Conservation (phyloP, 2,888 invertebrate species). For the Diaprepes abbreviatus region DNA sequence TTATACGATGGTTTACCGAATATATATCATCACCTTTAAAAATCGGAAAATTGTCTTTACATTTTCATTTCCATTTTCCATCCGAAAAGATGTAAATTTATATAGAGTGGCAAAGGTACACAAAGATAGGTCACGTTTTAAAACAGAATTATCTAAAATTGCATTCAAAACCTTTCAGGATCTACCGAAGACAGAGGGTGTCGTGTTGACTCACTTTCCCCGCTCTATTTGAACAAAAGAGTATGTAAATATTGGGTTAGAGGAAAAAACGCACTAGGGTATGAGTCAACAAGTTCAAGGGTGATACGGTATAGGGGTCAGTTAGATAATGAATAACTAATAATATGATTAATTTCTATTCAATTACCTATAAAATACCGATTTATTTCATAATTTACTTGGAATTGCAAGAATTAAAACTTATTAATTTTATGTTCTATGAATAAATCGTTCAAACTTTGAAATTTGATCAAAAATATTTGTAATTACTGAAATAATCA, state of each 20-base stretch:
- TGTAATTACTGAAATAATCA: too few relatives aligned
- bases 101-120: background rate
- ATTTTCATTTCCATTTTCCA: too few relatives aligned
- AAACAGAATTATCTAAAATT: constrained; percentile 16
- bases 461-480: too few relatives aligned
- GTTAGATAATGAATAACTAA: constrained; percentile 11
- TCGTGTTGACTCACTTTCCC: constrained; percentile 42
- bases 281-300: constrained; percentile 49
- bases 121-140: constrained; percentile 29
- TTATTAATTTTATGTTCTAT: too few relatives aligned
- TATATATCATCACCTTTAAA: too few relatives aligned
- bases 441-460: too few relatives aligned
- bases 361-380: too few relatives aligned
- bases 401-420: too few relatives aligned
- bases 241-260: constrained; percentile 33
- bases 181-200: constrained; percentile 12
- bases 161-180: background rate
- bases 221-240: constrained; percentile 23
- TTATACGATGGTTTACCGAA: too few relatives aligned
- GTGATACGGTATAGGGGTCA: constrained; percentile 36
- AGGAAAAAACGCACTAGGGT: constrained; percentile 27
- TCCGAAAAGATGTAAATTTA: background rate
- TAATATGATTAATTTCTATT: too few relatives aligned
- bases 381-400: too few relatives aligned
- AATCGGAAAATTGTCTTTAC: too few relatives aligned